These are phyloP conservation scores for Plagodis dolabraria DNA, from an alignment of 2,888 invertebrate genomes.

Conservation along the genomic window DNA sequence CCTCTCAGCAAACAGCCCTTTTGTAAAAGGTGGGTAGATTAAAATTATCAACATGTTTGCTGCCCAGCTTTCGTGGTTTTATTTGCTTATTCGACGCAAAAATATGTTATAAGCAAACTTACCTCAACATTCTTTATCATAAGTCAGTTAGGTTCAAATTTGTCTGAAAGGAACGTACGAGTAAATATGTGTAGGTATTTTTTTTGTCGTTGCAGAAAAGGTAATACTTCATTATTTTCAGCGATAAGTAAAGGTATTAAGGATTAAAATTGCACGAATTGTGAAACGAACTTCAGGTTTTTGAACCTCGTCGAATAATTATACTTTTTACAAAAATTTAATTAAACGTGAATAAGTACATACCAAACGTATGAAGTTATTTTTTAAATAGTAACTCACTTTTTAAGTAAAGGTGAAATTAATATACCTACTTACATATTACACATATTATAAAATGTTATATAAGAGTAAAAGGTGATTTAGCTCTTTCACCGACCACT, in stretches of 20 bases:
- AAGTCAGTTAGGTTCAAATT: conserved; percentile 9
- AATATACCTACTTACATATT: no score
- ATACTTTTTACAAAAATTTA: no score
- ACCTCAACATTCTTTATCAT: conserved; percentile 1
- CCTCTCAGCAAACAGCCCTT: conserved; percentile 54
- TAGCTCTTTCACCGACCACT: no score
- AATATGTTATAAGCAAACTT: conserved; percentile 33
- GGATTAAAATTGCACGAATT: conserved; percentile 18
- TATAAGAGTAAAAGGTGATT: no score
- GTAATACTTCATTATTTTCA: conserved; percentile 27
- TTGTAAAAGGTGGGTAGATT: conserved; percentile 55
- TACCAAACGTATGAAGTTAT: no score
- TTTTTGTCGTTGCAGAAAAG: conserved; percentile 22
- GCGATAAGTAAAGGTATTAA: conserved; percentile 28
- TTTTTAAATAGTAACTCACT: no score
- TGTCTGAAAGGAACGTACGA: conserved; percentile 3
- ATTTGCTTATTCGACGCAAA: conserved; percentile 50
- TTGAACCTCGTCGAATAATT: no score
- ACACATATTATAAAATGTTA: no score
- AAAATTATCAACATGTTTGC: conserved; percentile 64
- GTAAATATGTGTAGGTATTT: conserved; percentile 11
- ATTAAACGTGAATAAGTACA: no score
- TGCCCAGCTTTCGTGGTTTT: conserved; percentile 49
- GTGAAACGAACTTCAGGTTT: no score
- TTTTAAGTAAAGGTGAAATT: no score